phyloP scores from a whole-genome alignment of 2,888 invertebrate species.

The Torymus texanus region DNA sequence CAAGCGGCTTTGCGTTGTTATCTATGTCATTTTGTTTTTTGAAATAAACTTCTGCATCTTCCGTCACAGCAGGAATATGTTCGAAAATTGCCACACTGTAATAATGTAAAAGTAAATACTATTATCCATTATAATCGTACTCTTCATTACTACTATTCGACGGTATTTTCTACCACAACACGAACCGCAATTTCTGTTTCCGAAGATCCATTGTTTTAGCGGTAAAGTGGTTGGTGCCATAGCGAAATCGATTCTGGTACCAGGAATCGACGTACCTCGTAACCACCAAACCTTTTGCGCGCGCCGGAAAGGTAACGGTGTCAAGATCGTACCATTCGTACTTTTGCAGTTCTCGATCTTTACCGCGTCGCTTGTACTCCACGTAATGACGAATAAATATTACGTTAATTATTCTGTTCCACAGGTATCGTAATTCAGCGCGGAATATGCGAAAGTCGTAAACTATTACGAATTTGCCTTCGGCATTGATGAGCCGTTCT shows the following conservation, averaged over 20 bases:
- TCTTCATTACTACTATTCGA: too few relatives aligned
- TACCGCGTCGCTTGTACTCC: conserved; percentile 60
- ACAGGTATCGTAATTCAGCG: conserved; percentile 82
- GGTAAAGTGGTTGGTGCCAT: conserved; percentile 73
- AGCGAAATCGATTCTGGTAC: conserved; percentile 80
- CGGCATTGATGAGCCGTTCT: conserved; percentile 82
- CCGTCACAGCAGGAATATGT: conserved; percentile 82
- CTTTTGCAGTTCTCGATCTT: conserved; percentile 47
- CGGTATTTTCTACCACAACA: not conserved
- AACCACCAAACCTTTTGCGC: conserved; percentile 77
- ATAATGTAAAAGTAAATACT: conserved; percentile 56
- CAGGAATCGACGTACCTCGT: conserved; percentile 82
- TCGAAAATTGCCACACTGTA: conserved; percentile 81
- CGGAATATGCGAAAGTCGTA: conserved; percentile 83
- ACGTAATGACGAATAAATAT: conserved; percentile 82
- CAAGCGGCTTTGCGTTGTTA: conserved; percentile 69
- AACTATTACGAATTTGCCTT: conserved; percentile 83
- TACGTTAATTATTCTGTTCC: conserved; percentile 86
- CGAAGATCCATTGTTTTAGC: conserved; percentile 72
- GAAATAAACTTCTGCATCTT: conserved; percentile 64
- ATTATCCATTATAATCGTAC: too few relatives aligned
- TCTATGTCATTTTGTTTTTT: conserved; percentile 46
- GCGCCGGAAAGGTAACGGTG: conserved; percentile 85
- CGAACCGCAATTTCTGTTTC: conserved; percentile 68
- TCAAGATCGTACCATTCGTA: conserved; percentile 82